These are phyloP conservation scores for Scelioninae gen. 1 DNA, from an alignment of 2,888 invertebrate genomes.

Conservation along the genomic window DNA sequence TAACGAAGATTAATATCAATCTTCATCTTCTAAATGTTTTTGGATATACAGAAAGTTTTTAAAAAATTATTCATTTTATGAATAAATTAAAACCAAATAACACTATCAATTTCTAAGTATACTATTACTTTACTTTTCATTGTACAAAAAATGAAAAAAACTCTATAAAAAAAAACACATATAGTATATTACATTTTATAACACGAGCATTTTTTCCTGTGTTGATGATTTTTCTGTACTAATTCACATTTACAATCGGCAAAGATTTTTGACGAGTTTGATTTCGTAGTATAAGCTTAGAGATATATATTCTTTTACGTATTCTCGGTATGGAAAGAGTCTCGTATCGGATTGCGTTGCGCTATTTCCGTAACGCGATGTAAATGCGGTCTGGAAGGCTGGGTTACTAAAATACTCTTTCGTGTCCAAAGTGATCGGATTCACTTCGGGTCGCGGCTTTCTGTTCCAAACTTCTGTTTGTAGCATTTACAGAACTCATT, in stretches of 20 bases:
- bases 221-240: too few species aligned
- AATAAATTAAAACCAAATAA: too few species aligned
- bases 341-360: conserved; percentile 76
- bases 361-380: conserved; percentile 77
- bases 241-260: conserved; percentile 39
- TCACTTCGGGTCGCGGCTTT: conserved; percentile 69
- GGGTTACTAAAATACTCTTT: conserved; percentile 76
- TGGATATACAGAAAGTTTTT: neutral
- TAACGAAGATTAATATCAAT: conserved; percentile 38
- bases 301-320: conserved; percentile 75
- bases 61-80: too few species aligned
- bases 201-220: too few species aligned
- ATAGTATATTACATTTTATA: too few species aligned
- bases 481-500: conserved; percentile 68
- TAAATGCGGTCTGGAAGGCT: conserved; percentile 75
- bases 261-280: conserved; percentile 29
- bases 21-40: conserved; percentile 14
- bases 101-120: too few species aligned
- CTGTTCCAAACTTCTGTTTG: conserved; percentile 65
- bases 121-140: too few species aligned
- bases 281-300: conserved; percentile 47
- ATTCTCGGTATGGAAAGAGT: conserved; percentile 76
- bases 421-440: conserved; percentile 72
- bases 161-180: too few species aligned
- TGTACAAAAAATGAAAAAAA: too few species aligned